These are phyloP conservation scores for Caenorhabditis sp. DNA, from an alignment of 2,888 invertebrate species.

Conservation along the genomic window DNA sequence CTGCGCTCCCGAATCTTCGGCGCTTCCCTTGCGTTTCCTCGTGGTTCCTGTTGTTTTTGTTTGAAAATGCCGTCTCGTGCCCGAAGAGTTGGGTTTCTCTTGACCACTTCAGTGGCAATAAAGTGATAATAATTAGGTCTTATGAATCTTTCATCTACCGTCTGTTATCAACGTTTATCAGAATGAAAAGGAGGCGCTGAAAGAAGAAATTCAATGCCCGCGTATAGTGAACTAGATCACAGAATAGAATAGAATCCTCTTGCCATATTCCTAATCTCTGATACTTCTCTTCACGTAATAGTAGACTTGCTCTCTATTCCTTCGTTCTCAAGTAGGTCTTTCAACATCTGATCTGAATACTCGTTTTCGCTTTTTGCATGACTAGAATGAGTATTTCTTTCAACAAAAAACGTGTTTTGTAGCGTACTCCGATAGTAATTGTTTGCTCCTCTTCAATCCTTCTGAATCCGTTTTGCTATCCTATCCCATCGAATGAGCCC, in stretches of 20 bases:
- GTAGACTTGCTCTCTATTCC: too few relatives aligned
- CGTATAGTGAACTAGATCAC: too few relatives aligned
- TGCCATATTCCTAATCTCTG: too few relatives aligned
- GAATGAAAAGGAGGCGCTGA: too few relatives aligned
- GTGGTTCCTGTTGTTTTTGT: too few relatives aligned
- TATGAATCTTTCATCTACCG: slow-evolving; percentile 7
- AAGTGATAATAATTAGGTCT: background rate
- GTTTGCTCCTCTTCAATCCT: background rate
- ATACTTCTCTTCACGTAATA: background rate
- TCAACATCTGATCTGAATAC: too few relatives aligned
- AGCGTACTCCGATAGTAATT: slow-evolving; percentile 3
- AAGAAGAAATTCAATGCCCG: too few relatives aligned
- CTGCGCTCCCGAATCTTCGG: background rate
- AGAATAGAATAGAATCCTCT: too few relatives aligned
- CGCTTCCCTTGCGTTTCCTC: background rate
- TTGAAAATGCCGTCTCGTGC: too few relatives aligned
- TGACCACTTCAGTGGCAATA: too few relatives aligned
- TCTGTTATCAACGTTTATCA: background rate
- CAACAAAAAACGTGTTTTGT: slow-evolving; percentile 6
- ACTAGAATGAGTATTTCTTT: background rate
- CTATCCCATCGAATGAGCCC: background rate
- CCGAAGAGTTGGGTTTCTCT: too few relatives aligned
- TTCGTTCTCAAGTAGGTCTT: background rate
- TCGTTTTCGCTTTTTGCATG: background rate
- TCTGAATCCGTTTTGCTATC: background rate